These are phyloP conservation scores for Rhagium mordax DNA, from an alignment of 2,888 invertebrate genomes.

Conservation along the genomic window DNA sequence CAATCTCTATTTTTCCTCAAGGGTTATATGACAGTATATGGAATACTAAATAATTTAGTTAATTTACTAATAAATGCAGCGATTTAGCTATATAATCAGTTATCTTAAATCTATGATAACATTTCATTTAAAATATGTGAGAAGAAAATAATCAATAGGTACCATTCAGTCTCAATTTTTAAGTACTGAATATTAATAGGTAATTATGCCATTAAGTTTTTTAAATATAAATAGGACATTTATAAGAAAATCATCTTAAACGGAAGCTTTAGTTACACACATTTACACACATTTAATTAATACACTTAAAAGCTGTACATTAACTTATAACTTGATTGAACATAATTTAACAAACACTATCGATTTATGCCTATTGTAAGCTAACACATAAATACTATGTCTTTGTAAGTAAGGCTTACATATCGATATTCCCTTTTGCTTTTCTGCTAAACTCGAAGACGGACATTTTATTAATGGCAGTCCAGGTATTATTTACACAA, in stretches of 20 bases:
- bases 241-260: constrained; percentile 44
- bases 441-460: too few species aligned
- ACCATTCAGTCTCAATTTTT: constrained; percentile 38
- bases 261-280: constrained; percentile 43
- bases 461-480: too few species aligned
- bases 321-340: constrained; percentile 19
- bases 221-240: constrained; percentile 54
- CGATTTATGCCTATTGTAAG: too few species aligned
- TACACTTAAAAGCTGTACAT: constrained; percentile 51
- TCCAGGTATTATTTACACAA: not conserved
- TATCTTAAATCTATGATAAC: not conserved
- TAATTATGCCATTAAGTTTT: constrained; percentile 38
- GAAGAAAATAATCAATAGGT: not conserved
- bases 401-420: too few species aligned
- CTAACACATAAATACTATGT: too few species aligned
- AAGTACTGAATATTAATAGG: constrained; percentile 51
- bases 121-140: not conserved
- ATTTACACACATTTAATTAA: constrained; percentile 35
- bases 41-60: too few species aligned
- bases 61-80: too few species aligned
- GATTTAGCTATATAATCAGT: too few species aligned
- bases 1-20: too few species aligned
- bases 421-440: too few species aligned
- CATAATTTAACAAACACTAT: constrained; percentile 2
- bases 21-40: too few species aligned